Conservation (phyloP, 1,140 invertebrate species). For the Apis florea region DNA sequence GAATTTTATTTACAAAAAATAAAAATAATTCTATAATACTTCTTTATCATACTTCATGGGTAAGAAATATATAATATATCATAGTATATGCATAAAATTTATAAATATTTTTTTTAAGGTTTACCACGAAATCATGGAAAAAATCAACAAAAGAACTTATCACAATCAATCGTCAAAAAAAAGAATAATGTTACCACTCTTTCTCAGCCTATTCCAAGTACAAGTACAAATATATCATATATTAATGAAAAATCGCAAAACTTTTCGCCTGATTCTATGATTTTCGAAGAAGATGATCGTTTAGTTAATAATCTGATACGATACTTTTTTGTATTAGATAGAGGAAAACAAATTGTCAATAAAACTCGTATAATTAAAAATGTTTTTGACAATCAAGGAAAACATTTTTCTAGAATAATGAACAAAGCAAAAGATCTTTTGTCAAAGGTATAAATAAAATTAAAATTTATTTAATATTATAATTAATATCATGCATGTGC, state of each 20-base stretch:
- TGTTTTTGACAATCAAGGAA: constrained; percentile 42
- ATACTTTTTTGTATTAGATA: constrained; percentile 62
- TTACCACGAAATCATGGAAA: neutral
- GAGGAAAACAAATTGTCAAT: constrained; percentile 52
- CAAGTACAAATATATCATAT: neutral
- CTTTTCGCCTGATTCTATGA: too few relatives aligned
- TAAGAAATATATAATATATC: neutral
- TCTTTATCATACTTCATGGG: neutral
- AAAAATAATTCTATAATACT: too few relatives aligned
- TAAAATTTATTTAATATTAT: neutral
- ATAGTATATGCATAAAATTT: too few relatives aligned
- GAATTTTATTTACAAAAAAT: too few relatives aligned
- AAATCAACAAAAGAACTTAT: neutral
- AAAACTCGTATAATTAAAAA: constrained; percentile 63
- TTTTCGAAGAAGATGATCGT: constrained; percentile 30
- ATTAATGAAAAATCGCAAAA: neutral
- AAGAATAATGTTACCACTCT: neutral
- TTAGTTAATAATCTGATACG: constrained; percentile 41
- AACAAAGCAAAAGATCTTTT: constrained; percentile 42
- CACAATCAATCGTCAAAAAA: neutral
- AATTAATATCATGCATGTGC: neutral
- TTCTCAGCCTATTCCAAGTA: constrained; percentile 9
- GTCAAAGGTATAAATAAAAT: constrained; percentile 47
- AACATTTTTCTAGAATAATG: constrained; percentile 56
- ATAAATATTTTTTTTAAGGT: neutral